These are phyloP conservation scores for Rutpela maculata DNA, from an alignment of 2,888 invertebrate genomes.

Conservation along the genomic window DNA sequence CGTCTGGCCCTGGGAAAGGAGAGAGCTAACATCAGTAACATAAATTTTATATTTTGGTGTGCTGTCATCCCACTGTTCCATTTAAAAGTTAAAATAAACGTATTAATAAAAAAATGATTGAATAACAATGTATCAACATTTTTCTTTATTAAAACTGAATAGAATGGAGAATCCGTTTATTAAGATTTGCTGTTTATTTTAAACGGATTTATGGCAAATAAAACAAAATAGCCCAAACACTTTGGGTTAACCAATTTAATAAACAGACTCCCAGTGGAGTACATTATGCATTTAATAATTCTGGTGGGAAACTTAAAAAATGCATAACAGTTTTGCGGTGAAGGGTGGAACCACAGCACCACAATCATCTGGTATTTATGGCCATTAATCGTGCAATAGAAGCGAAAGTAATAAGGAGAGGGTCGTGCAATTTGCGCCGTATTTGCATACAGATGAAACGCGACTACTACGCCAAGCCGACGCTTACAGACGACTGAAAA, in stretches of 20 bases:
- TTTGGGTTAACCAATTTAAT: constrained; percentile 4
- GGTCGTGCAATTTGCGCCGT: constrained; percentile 56
- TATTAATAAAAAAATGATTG: no score
- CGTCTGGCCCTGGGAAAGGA: no score
- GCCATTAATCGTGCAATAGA: constrained; percentile 50
- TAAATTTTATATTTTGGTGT: no score
- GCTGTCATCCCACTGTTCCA: no score
- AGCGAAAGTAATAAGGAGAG: constrained; percentile 52
- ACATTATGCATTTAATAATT: constrained; percentile 36
- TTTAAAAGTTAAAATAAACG: no score
- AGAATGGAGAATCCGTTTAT: neutral
- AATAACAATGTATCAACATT: no score
- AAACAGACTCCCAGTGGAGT: neutral
- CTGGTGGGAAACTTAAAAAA: constrained; percentile 29
- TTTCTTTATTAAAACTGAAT: no score
- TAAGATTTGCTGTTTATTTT: neutral
- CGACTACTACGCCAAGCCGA: constrained; percentile 39
- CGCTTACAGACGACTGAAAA: constrained; percentile 40
- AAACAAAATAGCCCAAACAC: neutral
- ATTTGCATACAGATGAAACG: constrained; percentile 62
- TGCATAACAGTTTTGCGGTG: constrained; percentile 43
- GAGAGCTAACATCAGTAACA: no score
- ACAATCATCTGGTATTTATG: constrained; percentile 53
- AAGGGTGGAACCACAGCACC: constrained; percentile 49
- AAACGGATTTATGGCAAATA: neutral